phyloP scores from a whole-genome alignment of 2,797 vertebrate genomes.

The Calcarius lapponicus region DNA sequence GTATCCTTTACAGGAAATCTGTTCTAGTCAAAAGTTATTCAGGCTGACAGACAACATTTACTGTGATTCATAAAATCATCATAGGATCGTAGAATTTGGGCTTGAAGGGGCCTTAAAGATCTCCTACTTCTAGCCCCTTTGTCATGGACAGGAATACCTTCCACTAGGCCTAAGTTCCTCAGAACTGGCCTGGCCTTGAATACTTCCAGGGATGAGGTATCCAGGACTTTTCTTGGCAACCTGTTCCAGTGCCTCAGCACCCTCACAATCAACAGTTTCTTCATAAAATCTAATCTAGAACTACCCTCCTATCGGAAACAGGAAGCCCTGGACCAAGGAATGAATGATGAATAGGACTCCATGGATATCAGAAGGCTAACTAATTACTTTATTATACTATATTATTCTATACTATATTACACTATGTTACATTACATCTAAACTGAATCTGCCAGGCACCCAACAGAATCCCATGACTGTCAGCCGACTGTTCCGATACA shows the following conservation, averaged over 20 bases:
- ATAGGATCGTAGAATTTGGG: background rate
- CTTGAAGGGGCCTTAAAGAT: background rate
- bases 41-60: background rate
- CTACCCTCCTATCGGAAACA: too few relatives aligned
- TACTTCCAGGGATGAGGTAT: too few relatives aligned
- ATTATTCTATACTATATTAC: too few relatives aligned
- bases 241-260: background rate
- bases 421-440: too few relatives aligned
- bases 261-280: background rate
- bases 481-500: too few relatives aligned
- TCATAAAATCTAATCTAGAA: background rate
- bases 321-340: too few relatives aligned
- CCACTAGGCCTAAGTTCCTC: background rate
- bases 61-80: background rate
- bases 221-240: background rate
- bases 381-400: too few relatives aligned
- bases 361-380: too few relatives aligned
- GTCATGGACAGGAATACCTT: background rate
- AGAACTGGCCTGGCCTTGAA: background rate
- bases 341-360: too few relatives aligned
- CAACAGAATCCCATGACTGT: too few relatives aligned
- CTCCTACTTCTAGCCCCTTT: background rate
- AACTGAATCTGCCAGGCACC: too few relatives aligned
- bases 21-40: background rate
- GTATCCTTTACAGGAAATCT: background rate